These are phyloP conservation scores for Caenorhabditis sp. DNA, from an alignment of 2,888 invertebrate species.

Conservation along the genomic window DNA sequence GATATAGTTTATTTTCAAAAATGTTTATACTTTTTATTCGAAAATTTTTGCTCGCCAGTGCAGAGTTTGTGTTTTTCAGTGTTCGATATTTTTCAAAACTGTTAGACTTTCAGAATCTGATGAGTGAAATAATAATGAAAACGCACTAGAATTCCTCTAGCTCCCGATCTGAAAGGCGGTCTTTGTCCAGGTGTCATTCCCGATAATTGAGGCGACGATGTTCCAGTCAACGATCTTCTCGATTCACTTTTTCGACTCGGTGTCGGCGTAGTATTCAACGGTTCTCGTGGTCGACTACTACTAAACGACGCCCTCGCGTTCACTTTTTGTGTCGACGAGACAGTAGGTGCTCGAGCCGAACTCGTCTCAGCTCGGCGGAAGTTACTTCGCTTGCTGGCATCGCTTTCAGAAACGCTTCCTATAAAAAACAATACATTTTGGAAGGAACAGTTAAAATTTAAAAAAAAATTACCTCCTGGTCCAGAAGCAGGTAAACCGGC, in stretches of 20 bases:
- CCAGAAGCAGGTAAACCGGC: slow-evolving; percentile 41
- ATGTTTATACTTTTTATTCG: too few relatives aligned
- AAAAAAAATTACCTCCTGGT: not conserved
- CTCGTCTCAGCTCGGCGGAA: slow-evolving; percentile 43
- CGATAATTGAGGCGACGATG: slow-evolving; percentile 34
- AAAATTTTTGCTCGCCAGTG: too few relatives aligned
- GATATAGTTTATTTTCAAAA: too few relatives aligned
- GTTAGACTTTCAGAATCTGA: too few relatives aligned
- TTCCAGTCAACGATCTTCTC: slow-evolving; percentile 30
- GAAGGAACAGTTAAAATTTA: not conserved
- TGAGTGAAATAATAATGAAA: too few relatives aligned
- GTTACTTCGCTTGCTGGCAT: not conserved
- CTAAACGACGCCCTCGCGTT: slow-evolving; percentile 7
- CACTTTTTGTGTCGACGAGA: slow-evolving; percentile 34
- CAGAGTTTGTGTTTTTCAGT: too few relatives aligned
- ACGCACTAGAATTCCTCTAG: slow-evolving; percentile 26
- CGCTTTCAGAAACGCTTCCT: not conserved
- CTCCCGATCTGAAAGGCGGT: slow-evolving; percentile 32
- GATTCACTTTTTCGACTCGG: slow-evolving; percentile 31
- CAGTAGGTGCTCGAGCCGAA: slow-evolving; percentile 39
- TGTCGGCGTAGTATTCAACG: slow-evolving; percentile 19
- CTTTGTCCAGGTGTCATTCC: slow-evolving; percentile 10
- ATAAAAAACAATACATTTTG: too few relatives aligned
- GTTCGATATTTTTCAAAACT: too few relatives aligned
- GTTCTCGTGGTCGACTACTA: slow-evolving; percentile 19